Conservation (phyloP, 2,888 invertebrate genomes). For the Ditula angustiorana region DNA sequence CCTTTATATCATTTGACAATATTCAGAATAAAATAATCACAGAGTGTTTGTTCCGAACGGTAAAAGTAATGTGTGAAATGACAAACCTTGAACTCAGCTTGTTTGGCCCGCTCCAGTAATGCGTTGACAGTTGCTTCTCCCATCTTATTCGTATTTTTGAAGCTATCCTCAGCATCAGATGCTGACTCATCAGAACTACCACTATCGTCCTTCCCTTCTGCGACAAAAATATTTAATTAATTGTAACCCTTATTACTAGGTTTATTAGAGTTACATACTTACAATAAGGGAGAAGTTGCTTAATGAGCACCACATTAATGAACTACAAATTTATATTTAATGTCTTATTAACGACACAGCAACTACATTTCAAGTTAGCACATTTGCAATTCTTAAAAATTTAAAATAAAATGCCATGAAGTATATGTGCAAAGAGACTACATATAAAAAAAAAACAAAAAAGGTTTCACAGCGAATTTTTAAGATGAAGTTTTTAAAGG, state of each 20-base stretch:
- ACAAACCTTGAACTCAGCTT: conserved; percentile 75
- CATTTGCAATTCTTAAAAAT: not conserved
- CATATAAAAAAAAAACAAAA: not conserved
- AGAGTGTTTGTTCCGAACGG: too few species aligned
- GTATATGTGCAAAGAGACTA: not conserved
- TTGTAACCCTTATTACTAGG: too few species aligned
- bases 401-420: not conserved
- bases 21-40: not conserved
- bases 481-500: not conserved
- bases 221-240: not conserved
- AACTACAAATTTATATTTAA: too few species aligned
- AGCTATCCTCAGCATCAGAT: conserved; percentile 72
- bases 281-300: too few species aligned
- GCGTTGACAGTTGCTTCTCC: conserved; percentile 68
- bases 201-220: conserved; percentile 61
- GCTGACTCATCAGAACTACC: conserved; percentile 73
- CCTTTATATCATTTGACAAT: too few species aligned
- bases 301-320: too few species aligned
- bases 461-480: too few species aligned
- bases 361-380: not conserved
- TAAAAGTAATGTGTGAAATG: not conserved
- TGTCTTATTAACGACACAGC: too few species aligned
- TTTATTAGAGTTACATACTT: too few species aligned
- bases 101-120: conserved; percentile 72
- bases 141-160: conserved; percentile 68